Evolutionary conservation across 2,888 invertebrate genomes (phyloP).

Genomic region (Sesamia inferens): DNA sequence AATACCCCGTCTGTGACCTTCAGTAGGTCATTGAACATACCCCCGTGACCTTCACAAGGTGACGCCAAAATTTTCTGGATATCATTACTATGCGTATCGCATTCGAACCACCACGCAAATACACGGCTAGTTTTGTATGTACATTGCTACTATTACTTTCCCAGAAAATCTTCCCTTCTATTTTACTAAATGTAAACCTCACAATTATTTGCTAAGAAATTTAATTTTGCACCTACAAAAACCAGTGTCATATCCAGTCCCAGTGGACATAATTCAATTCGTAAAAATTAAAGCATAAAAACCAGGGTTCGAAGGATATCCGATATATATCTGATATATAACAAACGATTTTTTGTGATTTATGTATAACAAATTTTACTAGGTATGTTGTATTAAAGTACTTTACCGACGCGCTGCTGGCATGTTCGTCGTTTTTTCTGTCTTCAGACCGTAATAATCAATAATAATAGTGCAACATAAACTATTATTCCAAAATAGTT

Average conservation of each 20-base stretch:
- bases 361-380: too few species aligned
- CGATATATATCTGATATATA: too few species aligned
- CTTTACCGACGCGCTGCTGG: too few species aligned
- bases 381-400: too few species aligned
- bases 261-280: background rate
- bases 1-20: constrained; percentile 1
- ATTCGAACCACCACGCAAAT: background rate
- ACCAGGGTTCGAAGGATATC: too few species aligned
- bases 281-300: too few species aligned
- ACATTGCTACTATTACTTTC: background rate
- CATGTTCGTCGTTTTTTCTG: too few species aligned
- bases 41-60: background rate
- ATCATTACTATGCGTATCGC: background rate
- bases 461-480: too few species aligned
- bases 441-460: too few species aligned
- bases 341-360: too few species aligned
- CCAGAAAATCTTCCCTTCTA: background rate
- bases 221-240: background rate
- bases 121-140: background rate
- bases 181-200: background rate
- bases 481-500: too few species aligned
- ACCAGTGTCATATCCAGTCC: background rate
- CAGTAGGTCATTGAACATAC: background rate
- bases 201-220: background rate
- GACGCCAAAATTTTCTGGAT: background rate